These are phyloP conservation scores for Harpagifer antarcticus DNA, from an alignment of 2,797 vertebrate species.

Conservation along the genomic window DNA sequence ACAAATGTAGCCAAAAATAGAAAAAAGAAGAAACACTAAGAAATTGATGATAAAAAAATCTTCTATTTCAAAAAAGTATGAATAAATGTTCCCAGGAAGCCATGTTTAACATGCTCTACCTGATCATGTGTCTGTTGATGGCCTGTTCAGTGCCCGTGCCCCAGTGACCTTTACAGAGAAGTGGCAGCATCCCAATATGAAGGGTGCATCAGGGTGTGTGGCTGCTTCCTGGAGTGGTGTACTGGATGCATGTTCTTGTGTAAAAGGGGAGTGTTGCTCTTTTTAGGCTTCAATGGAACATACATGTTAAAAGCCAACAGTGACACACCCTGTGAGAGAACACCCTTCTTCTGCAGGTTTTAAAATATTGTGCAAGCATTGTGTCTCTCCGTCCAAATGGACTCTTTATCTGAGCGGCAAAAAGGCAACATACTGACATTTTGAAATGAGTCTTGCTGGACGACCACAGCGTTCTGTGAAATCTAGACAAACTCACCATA, in stretches of 20 bases:
- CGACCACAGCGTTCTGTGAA: neutral
- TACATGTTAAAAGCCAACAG: neutral
- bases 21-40: conserved; percentile 44
- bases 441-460: neutral
- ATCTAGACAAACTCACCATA: conserved; percentile 17
- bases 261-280: neutral
- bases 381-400: no score
- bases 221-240: neutral
- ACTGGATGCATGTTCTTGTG: no score
- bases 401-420: no score
- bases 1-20: conserved; percentile 47
- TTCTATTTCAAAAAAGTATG: neutral
- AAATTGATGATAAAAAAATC: conserved; percentile 11
- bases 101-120: neutral
- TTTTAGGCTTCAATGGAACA: neutral
- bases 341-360: neutral
- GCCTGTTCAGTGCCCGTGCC: no score
- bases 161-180: neutral
- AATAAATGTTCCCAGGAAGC: neutral
- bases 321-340: neutral
- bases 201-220: neutral
- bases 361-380: neutral
- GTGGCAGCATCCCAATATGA: no score
- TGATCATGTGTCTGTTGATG: neutral
- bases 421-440: neutral